Evolutionary conservation across 2,888 invertebrate species (phyloP).

Genomic region (Melieria picta): DNA sequence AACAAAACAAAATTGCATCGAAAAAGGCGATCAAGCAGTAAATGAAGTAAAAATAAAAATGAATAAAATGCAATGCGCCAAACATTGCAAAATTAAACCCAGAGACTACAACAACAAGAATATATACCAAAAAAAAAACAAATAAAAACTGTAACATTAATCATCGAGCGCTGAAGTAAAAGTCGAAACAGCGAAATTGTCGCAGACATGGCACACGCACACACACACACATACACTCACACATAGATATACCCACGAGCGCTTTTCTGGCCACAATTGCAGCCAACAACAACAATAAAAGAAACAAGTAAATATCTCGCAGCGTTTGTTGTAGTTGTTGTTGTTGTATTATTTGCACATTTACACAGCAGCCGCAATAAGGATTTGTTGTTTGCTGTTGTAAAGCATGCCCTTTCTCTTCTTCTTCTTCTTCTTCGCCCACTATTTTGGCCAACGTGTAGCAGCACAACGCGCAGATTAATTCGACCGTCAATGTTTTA

Average conservation of each 20-base stretch:
- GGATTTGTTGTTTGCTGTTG: no score
- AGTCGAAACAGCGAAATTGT: background rate
- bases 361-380: background rate
- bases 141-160: conserved; percentile 53
- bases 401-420: no score
- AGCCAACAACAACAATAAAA: background rate
- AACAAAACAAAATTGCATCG: no score
- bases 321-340: background rate
- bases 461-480: no score
- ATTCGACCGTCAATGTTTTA: conserved; percentile 21
- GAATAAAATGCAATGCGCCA: background rate
- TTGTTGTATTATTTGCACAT: conserved; percentile 19
- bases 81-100: conserved; percentile 42
- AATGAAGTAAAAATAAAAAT: conserved; percentile 11
- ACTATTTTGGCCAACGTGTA: no score
- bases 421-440: no score
- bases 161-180: conserved; percentile 42
- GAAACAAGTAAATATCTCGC: background rate
- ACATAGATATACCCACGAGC: background rate
- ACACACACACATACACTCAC: conserved; percentile 6
- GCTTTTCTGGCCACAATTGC: background rate
- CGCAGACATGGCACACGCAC: conserved; percentile 12
- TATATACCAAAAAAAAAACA: background rate
- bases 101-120: background rate
- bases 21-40: background rate